These are phyloP conservation scores for Phaenicophaeus curvirostris DNA, from an alignment of 2,797 vertebrate genomes.

Conservation along the genomic window DNA sequence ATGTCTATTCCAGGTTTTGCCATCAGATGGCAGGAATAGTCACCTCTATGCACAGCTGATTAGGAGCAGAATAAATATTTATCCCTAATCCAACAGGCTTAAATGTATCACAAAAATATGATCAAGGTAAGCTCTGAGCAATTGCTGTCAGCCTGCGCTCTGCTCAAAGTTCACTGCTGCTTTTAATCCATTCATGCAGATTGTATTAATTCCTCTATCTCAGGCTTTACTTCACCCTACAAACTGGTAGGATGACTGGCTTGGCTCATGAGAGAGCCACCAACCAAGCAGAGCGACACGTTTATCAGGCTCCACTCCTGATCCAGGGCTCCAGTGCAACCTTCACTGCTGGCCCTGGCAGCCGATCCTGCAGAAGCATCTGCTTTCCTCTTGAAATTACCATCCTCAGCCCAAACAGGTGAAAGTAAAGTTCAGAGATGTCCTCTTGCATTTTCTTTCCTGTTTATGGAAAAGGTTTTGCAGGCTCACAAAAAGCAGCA, in stretches of 20 bases:
- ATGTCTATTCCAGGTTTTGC: too few species aligned
- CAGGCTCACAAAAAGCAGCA: slow-evolving; percentile 75
- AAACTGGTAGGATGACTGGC: neutral
- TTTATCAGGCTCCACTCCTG: neutral
- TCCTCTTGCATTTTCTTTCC: neutral
- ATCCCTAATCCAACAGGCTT: too few species aligned
- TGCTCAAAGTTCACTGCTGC: neutral
- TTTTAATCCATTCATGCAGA: neutral
- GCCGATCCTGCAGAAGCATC: neutral
- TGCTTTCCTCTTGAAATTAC: neutral
- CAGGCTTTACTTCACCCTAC: neutral
- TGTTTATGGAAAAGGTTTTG: slow-evolving; percentile 71
- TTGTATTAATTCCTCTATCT: neutral
- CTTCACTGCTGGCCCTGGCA: neutral
- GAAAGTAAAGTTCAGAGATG: neutral
- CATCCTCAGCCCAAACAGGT: rapidly evolving
- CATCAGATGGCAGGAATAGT: too few species aligned
- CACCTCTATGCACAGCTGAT: too few species aligned
- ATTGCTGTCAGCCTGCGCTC: too few species aligned
- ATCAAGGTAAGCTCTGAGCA: too few species aligned
- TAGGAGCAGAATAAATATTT: too few species aligned
- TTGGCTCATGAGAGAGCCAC: neutral
- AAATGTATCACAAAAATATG: too few species aligned
- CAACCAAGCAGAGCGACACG: neutral
- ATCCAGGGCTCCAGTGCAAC: neutral